phyloP scores from a whole-genome alignment of 2,113 vertebrate genomes.

The Lepidothrix coronata region DNA sequence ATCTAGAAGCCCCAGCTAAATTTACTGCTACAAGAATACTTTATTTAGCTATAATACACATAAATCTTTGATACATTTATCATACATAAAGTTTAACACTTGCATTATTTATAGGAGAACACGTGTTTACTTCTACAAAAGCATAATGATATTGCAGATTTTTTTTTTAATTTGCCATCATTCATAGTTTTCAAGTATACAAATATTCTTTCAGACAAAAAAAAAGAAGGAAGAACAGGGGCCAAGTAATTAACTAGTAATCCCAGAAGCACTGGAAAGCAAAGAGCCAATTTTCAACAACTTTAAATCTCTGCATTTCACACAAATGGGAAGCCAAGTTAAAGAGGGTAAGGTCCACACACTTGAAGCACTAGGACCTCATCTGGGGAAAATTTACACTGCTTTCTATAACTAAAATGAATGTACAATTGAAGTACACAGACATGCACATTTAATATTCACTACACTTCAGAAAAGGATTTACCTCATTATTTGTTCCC shows the following conservation, averaged over 20 bases:
- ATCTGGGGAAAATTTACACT: not conserved
- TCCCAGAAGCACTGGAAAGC: not conserved
- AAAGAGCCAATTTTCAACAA: not conserved
- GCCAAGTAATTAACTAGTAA: not conserved
- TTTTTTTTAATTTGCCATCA: not conserved
- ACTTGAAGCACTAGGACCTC: not conserved
- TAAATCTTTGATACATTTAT: not conserved
- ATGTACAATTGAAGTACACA: not conserved
- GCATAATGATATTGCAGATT: not conserved
- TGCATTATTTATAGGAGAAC: not conserved
- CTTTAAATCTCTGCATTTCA: not conserved
- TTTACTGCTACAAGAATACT: not conserved
- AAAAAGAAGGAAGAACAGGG: not conserved
- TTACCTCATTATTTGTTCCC: conserved; percentile 96
- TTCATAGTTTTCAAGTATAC: not conserved
- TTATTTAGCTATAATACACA: not conserved
- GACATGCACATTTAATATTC: not conserved
- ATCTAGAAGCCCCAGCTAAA: not conserved
- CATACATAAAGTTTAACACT: not conserved
- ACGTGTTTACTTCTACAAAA: not conserved
- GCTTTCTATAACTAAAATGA: not conserved
- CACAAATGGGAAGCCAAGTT: not conserved
- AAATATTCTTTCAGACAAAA: not conserved
- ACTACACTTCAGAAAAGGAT: not conserved
- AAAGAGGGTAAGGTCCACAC: not conserved